Conservation (phyloP, 2,113 vertebrate genomes). For the Promerops cafer region DNA sequence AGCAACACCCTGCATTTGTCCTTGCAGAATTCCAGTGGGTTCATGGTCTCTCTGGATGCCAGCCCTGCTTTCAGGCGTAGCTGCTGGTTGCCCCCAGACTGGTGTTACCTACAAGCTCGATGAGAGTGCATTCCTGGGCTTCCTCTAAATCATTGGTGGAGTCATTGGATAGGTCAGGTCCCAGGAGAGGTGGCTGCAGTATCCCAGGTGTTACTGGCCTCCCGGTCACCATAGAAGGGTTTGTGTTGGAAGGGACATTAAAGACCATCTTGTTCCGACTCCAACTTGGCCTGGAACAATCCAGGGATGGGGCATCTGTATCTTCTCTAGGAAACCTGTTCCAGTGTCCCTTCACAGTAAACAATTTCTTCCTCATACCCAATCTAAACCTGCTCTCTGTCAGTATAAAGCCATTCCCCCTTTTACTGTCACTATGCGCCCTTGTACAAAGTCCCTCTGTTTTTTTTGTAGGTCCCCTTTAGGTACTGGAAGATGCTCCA, state of each 20-base stretch:
- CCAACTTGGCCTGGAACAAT: neutral
- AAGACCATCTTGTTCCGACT: accelerated
- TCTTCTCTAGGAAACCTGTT: neutral
- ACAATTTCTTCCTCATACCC: neutral
- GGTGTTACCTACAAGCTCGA: neutral
- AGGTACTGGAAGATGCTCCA: neutral
- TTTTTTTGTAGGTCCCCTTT: neutral
- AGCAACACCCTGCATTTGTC: neutral
- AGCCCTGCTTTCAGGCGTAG: accelerated
- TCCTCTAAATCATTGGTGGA: accelerated
- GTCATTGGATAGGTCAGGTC: neutral
- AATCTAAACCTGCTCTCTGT: neutral
- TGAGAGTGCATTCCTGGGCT: accelerated
- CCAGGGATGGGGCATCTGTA: neutral
- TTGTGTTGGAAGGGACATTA: neutral
- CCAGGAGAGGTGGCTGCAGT: neutral
- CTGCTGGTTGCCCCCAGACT: neutral
- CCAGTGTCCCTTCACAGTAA: neutral
- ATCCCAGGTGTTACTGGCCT: neutral
- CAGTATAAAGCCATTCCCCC: neutral
- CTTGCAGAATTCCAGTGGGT: neutral
- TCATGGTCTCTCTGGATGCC: neutral
- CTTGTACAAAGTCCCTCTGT: neutral
- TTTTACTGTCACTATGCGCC: neutral
- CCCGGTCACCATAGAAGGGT: neutral